phyloP scores from a whole-genome alignment of 2,797 vertebrate species.

The Eremophila alpestris region DNA sequence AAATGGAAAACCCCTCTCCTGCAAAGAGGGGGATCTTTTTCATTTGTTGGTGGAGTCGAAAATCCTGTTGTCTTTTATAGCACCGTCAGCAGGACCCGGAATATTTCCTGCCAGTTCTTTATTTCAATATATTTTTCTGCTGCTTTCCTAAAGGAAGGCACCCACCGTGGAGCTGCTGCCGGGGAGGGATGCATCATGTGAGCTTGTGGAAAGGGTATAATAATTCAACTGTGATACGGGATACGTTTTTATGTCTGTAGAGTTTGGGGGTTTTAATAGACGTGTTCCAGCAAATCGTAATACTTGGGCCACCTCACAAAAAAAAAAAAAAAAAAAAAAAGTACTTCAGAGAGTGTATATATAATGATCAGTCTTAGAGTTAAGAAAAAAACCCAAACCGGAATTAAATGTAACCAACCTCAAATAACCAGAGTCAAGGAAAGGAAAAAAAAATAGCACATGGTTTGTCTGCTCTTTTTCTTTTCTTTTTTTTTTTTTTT shows the following conservation, averaged over 20 bases:
- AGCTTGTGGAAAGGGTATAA: not conserved
- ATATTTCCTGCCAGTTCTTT: not conserved
- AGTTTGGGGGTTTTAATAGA: not conserved
- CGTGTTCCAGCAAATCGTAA: not conserved
- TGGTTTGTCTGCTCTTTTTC: accelerated
- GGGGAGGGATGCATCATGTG: accelerated
- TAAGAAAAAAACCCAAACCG: not conserved
- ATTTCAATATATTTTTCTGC: not conserved
- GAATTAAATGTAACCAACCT: not conserved
- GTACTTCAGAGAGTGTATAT: too few species aligned
- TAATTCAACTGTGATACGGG: not conserved
- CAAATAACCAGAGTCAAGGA: not conserved
- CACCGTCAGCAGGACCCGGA: not conserved
- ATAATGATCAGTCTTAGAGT: not conserved
- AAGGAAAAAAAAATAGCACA: too few species aligned
- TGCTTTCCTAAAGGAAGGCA: not conserved
- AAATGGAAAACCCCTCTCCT: not conserved
- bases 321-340: too few species aligned
- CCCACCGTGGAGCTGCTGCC: not conserved
- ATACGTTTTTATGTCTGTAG: not conserved
- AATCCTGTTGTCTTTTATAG: not conserved
- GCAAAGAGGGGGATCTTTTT: not conserved
- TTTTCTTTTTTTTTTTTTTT: too few species aligned
- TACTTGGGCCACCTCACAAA: not conserved
- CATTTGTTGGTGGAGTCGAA: not conserved